Evolutionary conservation across 2,113 vertebrate species (phyloP).

Genomic region (Tragelaphus buxtoni): DNA sequence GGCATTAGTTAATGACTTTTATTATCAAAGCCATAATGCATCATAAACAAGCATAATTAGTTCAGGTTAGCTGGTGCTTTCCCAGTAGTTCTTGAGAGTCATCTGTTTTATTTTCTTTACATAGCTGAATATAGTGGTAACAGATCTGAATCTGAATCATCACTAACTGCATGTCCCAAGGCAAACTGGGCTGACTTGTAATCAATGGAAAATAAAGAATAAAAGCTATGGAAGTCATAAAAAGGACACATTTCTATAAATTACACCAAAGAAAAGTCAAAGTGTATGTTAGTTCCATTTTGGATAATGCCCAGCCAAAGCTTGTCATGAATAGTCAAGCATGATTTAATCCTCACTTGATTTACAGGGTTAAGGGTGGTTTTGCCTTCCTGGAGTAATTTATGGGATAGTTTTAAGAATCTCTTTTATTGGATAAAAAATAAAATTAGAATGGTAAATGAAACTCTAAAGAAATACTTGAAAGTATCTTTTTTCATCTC

Average conservation of each 20-base stretch:
- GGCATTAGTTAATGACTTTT: neutral
- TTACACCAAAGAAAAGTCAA: slow-evolving; percentile 48
- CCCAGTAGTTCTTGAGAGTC: neutral
- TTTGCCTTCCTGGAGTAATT: neutral
- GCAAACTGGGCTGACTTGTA: slow-evolving; percentile 11
- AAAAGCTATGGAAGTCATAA: neutral
- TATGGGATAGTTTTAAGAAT: slow-evolving; percentile 30
- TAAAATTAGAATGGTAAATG: neutral
- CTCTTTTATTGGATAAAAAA: slow-evolving; percentile 48
- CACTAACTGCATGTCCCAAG: neutral
- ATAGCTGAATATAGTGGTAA: neutral
- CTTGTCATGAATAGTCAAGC: slow-evolving; percentile 6
- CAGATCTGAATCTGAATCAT: neutral
- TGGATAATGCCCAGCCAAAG: slow-evolving; percentile 21
- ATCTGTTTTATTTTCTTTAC: neutral
- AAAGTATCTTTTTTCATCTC: neutral
- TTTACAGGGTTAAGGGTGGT: slow-evolving; percentile 24
- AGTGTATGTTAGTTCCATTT: slow-evolving; percentile 19
- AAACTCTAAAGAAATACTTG: neutral
- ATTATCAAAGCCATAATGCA: neutral
- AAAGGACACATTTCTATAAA: slow-evolving; percentile 50
- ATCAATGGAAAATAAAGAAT: slow-evolving; percentile 36
- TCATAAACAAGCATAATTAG: neutral
- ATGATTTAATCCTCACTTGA: neutral
- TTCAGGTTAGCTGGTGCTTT: neutral